phyloP scores from a whole-genome alignment of 2,888 invertebrate species.

The Melipona bicolor region DNA sequence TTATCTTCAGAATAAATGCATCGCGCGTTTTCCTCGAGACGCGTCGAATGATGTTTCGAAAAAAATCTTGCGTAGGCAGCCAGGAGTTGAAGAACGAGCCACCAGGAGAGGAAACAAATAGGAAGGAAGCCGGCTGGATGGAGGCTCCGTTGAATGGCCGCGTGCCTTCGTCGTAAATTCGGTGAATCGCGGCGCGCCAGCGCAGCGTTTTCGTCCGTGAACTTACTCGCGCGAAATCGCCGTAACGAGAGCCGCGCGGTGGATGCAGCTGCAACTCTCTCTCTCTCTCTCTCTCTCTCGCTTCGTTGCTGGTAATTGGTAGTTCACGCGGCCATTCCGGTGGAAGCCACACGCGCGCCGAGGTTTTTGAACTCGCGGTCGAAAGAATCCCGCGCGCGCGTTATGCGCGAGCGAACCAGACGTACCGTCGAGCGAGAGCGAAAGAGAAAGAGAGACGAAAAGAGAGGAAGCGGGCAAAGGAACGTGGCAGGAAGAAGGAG shows the following conservation, averaged over 20 bases:
- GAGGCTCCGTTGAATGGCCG: conserved; percentile 14
- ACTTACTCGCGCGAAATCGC: conserved; percentile 39
- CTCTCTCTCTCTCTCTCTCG: not conserved
- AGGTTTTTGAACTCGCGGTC: conserved; percentile 71
- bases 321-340: conserved; percentile 50
- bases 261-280: conserved; percentile 2
- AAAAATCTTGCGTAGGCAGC: too few species aligned
- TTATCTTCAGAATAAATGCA: too few species aligned
- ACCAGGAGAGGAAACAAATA: not conserved
- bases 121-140: conserved; percentile 12
- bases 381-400: conserved; percentile 65
- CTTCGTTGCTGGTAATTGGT: conserved; percentile 39
- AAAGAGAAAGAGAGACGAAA: conserved; percentile 6
- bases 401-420: conserved; percentile 58
- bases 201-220: conserved; percentile 7
- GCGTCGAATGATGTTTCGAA: too few species aligned
- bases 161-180: conserved; percentile 9
- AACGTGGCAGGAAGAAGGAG: not conserved
- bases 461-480: not conserved
- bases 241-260: conserved; percentile 33
- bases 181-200: not conserved
- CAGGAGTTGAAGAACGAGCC: not conserved
- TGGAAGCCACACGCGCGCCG: conserved; percentile 66
- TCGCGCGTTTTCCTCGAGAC: too few species aligned
- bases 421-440: conserved; percentile 9